Evolutionary conservation across 2,888 invertebrate species (phyloP).

Genomic region (Drosophila subsilvestris): DNA sequence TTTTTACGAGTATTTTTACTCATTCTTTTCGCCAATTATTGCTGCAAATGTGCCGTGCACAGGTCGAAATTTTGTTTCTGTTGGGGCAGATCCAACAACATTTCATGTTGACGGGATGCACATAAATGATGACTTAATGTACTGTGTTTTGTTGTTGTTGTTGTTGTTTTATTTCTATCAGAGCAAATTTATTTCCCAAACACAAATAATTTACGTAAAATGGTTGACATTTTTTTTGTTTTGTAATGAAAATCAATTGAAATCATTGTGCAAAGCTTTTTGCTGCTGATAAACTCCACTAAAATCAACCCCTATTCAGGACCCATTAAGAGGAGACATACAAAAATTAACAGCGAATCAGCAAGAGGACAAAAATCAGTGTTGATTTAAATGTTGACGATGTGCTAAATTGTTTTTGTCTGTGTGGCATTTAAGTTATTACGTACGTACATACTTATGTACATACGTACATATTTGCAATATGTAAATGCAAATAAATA

Average conservation of each 20-base stretch:
- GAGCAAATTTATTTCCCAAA: not conserved
- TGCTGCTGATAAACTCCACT: not conserved
- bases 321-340: not conserved
- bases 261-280: constrained; percentile 5
- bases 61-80: constrained; percentile 28
- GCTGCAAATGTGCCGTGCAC: constrained; percentile 42
- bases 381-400: constrained; percentile 14
- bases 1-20: constrained; percentile 1
- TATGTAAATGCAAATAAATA: constrained; percentile 32
- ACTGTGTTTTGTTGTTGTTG: not conserved
- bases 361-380: not conserved
- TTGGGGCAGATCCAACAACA: not conserved
- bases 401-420: constrained; percentile 23
- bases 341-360: constrained; percentile 13
- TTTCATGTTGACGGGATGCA: not conserved
- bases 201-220: not conserved
- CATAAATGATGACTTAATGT: not conserved
- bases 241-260: not conserved
- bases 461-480: too few relatives aligned
- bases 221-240: too few relatives aligned
- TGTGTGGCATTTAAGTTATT: constrained; percentile 33
- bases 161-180: too few relatives aligned
- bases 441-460: too few relatives aligned
- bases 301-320: not conserved
- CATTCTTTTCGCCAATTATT: constrained; percentile 32